Conservation (phyloP, 2,113 vertebrate genomes). For the Oryzias melastigma region DNA sequence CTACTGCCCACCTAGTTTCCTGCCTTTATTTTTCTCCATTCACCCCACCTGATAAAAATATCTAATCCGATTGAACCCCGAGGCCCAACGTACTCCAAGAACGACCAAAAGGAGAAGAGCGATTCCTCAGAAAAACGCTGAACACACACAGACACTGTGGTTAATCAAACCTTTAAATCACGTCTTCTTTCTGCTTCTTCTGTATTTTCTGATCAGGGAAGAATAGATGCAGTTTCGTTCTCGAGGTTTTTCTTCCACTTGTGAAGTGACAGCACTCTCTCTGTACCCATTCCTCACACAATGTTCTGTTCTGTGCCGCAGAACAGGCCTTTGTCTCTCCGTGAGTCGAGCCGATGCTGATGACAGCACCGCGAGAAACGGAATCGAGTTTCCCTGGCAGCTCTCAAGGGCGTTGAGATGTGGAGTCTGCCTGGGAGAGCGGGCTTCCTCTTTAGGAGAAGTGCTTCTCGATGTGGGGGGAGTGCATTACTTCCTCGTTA, state of each 20-base stretch:
- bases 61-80: neutral
- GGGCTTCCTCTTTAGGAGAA: constrained; percentile 45
- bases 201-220: constrained; percentile 15
- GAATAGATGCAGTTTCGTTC: constrained; percentile 4
- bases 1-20: neutral
- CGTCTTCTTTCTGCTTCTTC: too few relatives aligned
- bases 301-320: constrained; percentile 27
- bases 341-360: constrained; percentile 41
- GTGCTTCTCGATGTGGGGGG: constrained; percentile 11
- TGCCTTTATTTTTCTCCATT: neutral
- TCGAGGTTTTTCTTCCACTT: constrained; percentile 18
- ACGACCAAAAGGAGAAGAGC: neutral
- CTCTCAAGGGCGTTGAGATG: constrained; percentile 34
- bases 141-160: neutral
- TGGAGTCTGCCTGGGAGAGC: constrained; percentile 33
- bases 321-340: constrained; percentile 39
- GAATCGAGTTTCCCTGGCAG: constrained; percentile 48
- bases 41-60: neutral
- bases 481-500: constrained; percentile 34
- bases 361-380: constrained; percentile 59
- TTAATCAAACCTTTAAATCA: too few relatives aligned
- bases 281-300: constrained; percentile 16
- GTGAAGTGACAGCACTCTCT: constrained; percentile 26
- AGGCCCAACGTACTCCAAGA: neutral
- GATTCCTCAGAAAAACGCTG: neutral